A percentile compares a stretch with the other conserved stretches of the same genome.
These are phyloP conservation scores for western clawed frog (Xenopus tropicalis) DNA, from an alignment of 2,113 vertebrate species.

Conservation along the genomic window DNA sequence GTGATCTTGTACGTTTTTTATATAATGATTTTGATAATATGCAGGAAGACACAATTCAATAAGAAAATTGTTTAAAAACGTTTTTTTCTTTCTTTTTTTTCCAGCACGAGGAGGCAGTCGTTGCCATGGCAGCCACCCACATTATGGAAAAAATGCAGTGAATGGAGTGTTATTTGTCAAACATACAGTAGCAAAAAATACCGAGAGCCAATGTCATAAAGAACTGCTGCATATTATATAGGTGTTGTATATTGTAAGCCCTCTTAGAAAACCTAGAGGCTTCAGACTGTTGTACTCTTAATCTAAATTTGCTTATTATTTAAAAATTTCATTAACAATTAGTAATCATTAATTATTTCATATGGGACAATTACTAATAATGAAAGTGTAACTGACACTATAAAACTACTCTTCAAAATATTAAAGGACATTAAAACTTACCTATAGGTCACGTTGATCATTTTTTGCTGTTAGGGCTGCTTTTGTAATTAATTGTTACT, in stretches of 20 bases:
- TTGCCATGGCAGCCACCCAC: slow-evolving; percentile 72
- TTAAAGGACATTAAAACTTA: too few species aligned
- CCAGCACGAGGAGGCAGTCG: slow-evolving; percentile 55
- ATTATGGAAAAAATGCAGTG: slow-evolving; percentile 27
- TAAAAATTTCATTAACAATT: too few species aligned
- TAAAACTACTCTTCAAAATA: too few species aligned
- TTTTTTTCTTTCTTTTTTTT: slow-evolving; percentile 26
- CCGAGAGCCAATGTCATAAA: slow-evolving; percentile 53
- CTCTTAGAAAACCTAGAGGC: slow-evolving; percentile 11
- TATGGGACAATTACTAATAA: too few species aligned
- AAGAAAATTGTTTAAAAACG: slow-evolving; percentile 48
- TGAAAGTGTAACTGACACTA: too few species aligned
- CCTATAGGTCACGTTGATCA: too few species aligned
- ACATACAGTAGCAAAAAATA: slow-evolving; percentile 51
- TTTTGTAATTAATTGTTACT: too few species aligned
- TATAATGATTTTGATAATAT: slow-evolving; percentile 41
- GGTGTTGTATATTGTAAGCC: slow-evolving; percentile 18
- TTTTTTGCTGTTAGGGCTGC: too few species aligned
- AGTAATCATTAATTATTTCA: too few species aligned
- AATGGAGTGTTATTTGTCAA: slow-evolving; percentile 36
- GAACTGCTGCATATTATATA: background rate
- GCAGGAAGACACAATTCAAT: slow-evolving; percentile 48
- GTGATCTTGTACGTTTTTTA: slow-evolving; percentile 46
- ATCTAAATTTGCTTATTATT: too few species aligned
- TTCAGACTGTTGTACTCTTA: background rate